Evolutionary conservation across 2,888 invertebrate species (phyloP).

Genomic region (Eupithecia tripunctaria): DNA sequence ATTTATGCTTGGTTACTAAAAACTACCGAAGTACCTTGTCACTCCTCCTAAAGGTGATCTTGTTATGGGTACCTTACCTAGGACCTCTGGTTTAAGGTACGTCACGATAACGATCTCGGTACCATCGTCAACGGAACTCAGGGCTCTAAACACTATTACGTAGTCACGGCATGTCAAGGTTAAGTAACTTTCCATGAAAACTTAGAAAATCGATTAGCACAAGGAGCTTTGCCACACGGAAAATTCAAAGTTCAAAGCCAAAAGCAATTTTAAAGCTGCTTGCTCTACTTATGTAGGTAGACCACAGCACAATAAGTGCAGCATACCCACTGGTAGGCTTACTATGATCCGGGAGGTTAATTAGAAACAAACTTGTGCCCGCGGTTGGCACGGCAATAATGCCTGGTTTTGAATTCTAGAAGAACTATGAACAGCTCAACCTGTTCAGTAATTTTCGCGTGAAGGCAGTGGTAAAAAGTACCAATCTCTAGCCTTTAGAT

Average conservation of each 20-base stretch:
- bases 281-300: neutral
- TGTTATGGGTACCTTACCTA: neutral
- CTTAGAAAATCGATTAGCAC: slow-evolving; percentile 8
- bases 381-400: neutral
- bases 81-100: too few species aligned
- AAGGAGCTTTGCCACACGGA: slow-evolving; percentile 14
- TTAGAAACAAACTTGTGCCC: neutral
- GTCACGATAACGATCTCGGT: too few species aligned
- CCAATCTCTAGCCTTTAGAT: neutral
- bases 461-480: neutral
- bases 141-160: neutral
- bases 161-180: slow-evolving; percentile 9
- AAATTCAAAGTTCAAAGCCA: slow-evolving; percentile 8
- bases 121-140: too few species aligned
- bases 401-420: too few species aligned
- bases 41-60: neutral
- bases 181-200: slow-evolving; percentile 11
- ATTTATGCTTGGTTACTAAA: neutral
- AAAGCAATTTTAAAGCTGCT: neutral
- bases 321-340: neutral
- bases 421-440: neutral
- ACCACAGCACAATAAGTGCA: neutral
- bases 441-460: neutral
- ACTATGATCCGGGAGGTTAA: neutral
- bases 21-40: neutral